Evolutionary conservation across 2,113 vertebrate species (phyloP), one percentile per base, ranked within the genome.

Genomic region (Athene cunicularia): DNA sequence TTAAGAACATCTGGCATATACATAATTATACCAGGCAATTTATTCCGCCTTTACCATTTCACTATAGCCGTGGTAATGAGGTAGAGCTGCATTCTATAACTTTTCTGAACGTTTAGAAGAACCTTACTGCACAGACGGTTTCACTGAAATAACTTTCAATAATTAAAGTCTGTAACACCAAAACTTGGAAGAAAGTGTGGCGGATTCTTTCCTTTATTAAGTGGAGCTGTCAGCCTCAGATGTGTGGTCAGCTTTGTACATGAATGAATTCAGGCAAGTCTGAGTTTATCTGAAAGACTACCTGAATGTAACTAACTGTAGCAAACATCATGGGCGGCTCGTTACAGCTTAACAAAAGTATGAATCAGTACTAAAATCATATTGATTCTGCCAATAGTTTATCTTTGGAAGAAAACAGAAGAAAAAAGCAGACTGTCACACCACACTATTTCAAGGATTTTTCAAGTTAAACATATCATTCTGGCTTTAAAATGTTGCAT

Each of bases 1-100:
- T 97, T 95, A 93, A 97, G 89, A 95, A 96, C 93, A 97, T 91
- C 93, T 96, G 95, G 93, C 49, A 72, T 26, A 66, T 37, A 75
- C 76, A 64, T 95, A 95, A 96, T 96, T 95, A 94, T 72, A 79
- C 53, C 30, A 91, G 45, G 73, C 88, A 92, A 96, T 97, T 95
- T 96, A 84, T 96, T 95, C 80, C 15, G 55, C 88, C 73, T 89
- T 91, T 95, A 91, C 80, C 86, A 76, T 91, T 89, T 75, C 76
- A 72, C 76, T 95, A 77, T 22, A 92, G 76, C 91, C 0, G 1
- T 79, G 68, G 66, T 94, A 95, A 92, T 80, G 83, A 95, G 59
- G 76, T 77, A 70, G 75, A 72, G 72, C 68, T 93, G 73, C 70
- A 49, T 95, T 87, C 52, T 86, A 68, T 84, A 80, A 72, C 56